Conservation (phyloP, 2,888 invertebrate genomes). For the Coecobrya sp. region DNA sequence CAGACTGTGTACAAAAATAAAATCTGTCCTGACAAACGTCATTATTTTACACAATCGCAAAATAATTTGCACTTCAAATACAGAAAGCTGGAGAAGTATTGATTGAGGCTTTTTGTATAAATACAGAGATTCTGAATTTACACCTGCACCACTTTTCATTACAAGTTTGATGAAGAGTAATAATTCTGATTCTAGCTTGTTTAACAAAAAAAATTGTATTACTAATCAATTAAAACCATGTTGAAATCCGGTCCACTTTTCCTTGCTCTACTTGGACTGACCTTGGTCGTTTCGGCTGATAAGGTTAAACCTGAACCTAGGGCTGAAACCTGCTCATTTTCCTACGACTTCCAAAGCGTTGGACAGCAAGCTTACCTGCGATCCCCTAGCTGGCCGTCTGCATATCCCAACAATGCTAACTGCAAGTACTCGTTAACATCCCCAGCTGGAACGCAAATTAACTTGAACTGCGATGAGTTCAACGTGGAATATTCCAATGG, state of each 20-base stretch:
- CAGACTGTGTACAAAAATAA: no score
- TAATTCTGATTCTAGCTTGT: conserved; percentile 67
- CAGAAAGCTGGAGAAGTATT: not conserved
- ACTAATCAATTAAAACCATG: not conserved
- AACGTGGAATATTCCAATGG: conserved; percentile 74
- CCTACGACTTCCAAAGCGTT: conserved; percentile 57
- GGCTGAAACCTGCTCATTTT: conserved; percentile 7
- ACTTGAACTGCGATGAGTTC: conserved; percentile 79
- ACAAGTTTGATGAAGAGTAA: conserved; percentile 60
- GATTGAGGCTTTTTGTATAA: conserved; percentile 57
- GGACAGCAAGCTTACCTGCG: conserved; percentile 72
- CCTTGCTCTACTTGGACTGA: not conserved
- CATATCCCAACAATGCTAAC: conserved; percentile 74
- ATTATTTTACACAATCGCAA: no score
- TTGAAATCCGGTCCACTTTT: conserved; percentile 23
- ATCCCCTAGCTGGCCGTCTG: conserved; percentile 80
- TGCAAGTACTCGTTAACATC: conserved; percentile 72
- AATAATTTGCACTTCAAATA: not conserved
- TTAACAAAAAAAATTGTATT: not conserved
- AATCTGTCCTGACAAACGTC: no score
- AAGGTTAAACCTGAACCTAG: conserved; percentile 57
- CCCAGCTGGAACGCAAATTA: conserved; percentile 76
- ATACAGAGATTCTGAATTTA: conserved; percentile 5
- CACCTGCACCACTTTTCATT: not conserved
- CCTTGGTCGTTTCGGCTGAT: not conserved